A percentile compares a stretch with the other conserved stretches of the same genome.
Evolutionary conservation across 2,888 invertebrate genomes (phyloP).

Genomic region (Deilephila porcellus): DNA sequence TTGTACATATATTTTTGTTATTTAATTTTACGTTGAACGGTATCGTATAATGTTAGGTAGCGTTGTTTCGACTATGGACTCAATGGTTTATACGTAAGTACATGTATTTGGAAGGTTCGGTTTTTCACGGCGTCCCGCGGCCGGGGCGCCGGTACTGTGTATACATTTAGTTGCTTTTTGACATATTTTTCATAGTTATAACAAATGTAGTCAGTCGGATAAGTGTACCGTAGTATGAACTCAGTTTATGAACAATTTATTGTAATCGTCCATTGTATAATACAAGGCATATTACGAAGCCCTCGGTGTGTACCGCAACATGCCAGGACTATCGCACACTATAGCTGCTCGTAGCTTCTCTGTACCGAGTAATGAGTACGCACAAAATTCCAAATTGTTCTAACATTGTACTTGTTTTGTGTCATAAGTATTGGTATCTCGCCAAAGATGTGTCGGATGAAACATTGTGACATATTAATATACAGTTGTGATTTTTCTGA

Average conservation of each 20-base stretch:
- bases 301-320: conserved; percentile 30
- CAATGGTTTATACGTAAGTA: conserved; percentile 38
- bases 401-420: conserved; percentile 44
- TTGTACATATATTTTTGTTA: conserved; percentile 84
- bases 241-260: conserved; percentile 66
- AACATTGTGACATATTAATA: conserved; percentile 25
- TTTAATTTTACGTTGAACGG: conserved; percentile 78
- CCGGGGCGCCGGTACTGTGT: conserved; percentile 36
- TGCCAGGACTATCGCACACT: conserved; percentile 37
- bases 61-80: conserved; percentile 47
- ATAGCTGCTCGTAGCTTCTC: conserved; percentile 35
- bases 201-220: conserved; percentile 77
- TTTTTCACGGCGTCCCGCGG: conserved; percentile 35
- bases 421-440: conserved; percentile 31
- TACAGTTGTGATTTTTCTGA: conserved; percentile 27
- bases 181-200: conserved; percentile 60
- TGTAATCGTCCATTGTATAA: conserved; percentile 22
- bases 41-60: conserved; percentile 35
- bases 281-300: conserved; percentile 18
- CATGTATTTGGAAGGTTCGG: conserved; percentile 39
- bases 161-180: conserved; percentile 55
- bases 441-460: conserved; percentile 25
- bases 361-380: conserved; percentile 41
- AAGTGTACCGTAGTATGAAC: conserved; percentile 73
- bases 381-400: conserved; percentile 53